These are phyloP conservation scores for Leptinotarsa rubiginosa DNA, from an alignment of 2,888 invertebrate species.

Conservation along the genomic window DNA sequence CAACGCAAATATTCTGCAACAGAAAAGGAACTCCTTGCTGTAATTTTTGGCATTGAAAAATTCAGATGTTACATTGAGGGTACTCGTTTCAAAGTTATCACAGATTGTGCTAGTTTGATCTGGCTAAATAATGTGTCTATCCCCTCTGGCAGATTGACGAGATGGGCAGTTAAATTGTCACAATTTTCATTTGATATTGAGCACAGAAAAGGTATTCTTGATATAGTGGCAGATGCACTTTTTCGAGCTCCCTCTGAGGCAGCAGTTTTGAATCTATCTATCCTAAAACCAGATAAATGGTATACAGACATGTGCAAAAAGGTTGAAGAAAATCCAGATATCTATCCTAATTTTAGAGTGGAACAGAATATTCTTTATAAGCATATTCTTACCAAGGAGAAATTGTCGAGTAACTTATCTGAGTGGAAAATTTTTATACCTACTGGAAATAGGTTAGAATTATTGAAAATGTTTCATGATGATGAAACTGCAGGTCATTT, in stretches of 20 bases:
- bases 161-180: conserved; percentile 46
- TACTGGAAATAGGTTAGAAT: too few relatives aligned
- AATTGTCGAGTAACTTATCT: too few relatives aligned
- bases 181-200: conserved; percentile 37
- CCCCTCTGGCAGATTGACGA: conserved; percentile 51
- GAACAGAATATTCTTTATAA: too few relatives aligned
- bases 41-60: conserved; percentile 32
- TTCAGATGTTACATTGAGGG: conserved; percentile 49
- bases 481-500: too few relatives aligned
- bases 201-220: conserved; percentile 49
- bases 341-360: conserved; percentile 37
- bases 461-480: too few relatives aligned
- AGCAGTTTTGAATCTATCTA: conserved; percentile 24
- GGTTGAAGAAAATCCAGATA: conserved; percentile 31
- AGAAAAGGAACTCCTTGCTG: too few relatives aligned
- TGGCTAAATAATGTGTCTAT: conserved; percentile 53
- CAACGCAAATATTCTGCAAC: too few relatives aligned
- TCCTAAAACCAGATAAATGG: conserved; percentile 35
- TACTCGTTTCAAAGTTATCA: conserved; percentile 45
- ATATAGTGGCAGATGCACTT: conserved; percentile 52
- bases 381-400: too few relatives aligned
- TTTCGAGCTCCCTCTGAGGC: conserved; percentile 3
- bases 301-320: conserved; percentile 39
- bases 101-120: conserved; percentile 51
- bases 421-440: too few relatives aligned